Evolutionary conservation across 2,113 vertebrate species (phyloP), one percentile per base, ranked within the genome.

Genomic region (Caranx melampygus): DNA sequence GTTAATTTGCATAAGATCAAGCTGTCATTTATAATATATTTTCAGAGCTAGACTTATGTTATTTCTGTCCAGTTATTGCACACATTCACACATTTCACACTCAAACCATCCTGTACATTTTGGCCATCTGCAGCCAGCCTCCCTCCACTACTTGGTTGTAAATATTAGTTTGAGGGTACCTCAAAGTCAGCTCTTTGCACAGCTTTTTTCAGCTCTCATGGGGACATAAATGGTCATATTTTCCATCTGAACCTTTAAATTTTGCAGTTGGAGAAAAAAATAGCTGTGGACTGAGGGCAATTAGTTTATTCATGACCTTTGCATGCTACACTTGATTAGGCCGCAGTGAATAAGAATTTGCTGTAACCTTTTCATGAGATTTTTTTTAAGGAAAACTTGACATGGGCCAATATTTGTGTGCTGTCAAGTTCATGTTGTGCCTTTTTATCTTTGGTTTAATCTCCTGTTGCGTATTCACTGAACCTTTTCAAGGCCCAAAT

Each of bases 271-370:
- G 6, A 35, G 42, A 66, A n/a, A 37, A 42, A 42, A 51, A 34
- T 42, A n/a, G 33, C 47, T 37, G 6, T 69, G 5, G 14, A 62
- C 71, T 72, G 54, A 52, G 26, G 37, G 21, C 31, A 51, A 34
- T 80, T 78, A 34, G 33, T 82, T 78, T 70, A 33, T 55, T 49
- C 14, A 21, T 79, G 84, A 82, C 80, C 72, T 82, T 83, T 87
- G 67, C 74, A 51, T 74, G 64, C 72, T 62, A 31, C 64, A 74
- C 63, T 83, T 76, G 70, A 77, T 83, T 62, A 75, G 33, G 33
- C 60, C 72, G 55, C 55, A 1, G 11, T 70, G 66, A 72, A 68
- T 44, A 57, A 72, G 42, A 64, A 58, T 67, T 58, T 66, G 72
- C 72, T 64, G 54, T 86, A 71, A 82, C 70, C 42, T 82, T 88